Base-by-base conservation (phyloP, 2,797 vertebrate genomes). In the Lithobates sylvaticus region DNA sequence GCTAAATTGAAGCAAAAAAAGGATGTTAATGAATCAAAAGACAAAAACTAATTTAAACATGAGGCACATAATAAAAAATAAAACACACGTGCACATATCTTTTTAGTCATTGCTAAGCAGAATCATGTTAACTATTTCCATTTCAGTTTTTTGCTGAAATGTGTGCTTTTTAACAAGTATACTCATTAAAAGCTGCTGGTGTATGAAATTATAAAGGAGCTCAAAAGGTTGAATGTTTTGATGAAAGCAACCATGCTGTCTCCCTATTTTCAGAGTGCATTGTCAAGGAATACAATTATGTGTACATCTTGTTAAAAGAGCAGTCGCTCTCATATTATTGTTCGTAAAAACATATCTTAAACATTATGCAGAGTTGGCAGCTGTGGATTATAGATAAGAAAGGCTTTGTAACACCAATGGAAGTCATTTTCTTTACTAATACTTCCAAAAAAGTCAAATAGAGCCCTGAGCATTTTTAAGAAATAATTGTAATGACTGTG, bases 311-410 rank as follows among this genome's bases (percentile, higher is more conserved):
- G 39, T 36, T 39, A 16, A 69, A 68, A 83, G 42, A 54, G 67
- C 23, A 23, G 29, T 36, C 16, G 64, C 27, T 15, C 18, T 26
- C 50, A 23, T 77, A 68, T 76, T 76, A 67, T 34, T 83, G 39
- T 26, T 12, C 74, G 67, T 42, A 36, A 84, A 76, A 84, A 76
- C 21, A 58, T 77, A 54, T 27, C 36, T 69, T 29, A 76, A 29
- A 13, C 36, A 54, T 81, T 81, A 76, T 75, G 67, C 50, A 39
- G 12, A 42, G 47, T 68, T 81, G 64, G 70, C 72, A 86, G 78
- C 78, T 76, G 78, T 50, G 47, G 44, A 58, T 42, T 76, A 15
- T 32, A 86, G 72, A 81, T 86, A 76, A 86, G 84, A 54, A 76
- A 27, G 73, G n/a, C n/a, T 81, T 75, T 67, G 42, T 81, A 26